A percentile compares a stretch with the other conserved stretches of the same genome.
Evolutionary conservation across 2,888 invertebrate genomes (phyloP).

Genomic region (Aleiodes testaceus): DNA sequence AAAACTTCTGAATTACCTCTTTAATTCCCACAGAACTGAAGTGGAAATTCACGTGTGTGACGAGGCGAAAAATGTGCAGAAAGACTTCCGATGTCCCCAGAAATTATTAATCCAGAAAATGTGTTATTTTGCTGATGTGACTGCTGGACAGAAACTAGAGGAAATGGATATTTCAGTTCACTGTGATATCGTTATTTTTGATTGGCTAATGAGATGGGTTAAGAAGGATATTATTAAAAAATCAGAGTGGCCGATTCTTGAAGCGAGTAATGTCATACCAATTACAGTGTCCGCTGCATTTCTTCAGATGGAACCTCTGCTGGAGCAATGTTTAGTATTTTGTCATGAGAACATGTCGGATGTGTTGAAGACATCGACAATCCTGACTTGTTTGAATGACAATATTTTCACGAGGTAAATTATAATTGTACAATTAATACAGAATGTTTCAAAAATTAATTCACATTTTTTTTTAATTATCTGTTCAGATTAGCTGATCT

Average conservation of each 20-base stretch:
- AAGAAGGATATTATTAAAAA: conserved; percentile 82
- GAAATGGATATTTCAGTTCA: conserved; percentile 98
- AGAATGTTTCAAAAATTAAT: neutral
- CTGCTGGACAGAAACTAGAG: conserved; percentile 85
- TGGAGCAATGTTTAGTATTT: conserved; percentile 89
- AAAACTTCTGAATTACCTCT: neutral
- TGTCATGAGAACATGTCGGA: conserved; percentile 91
- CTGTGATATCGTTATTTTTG: conserved; percentile 96
- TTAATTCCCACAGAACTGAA: conserved; percentile 77
- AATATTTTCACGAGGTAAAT: conserved; percentile 73
- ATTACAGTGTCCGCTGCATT: conserved; percentile 96
- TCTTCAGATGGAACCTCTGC: conserved; percentile 92
- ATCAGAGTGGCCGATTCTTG: conserved; percentile 81
- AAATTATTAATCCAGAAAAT: conserved; percentile 90
- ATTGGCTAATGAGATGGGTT: conserved; percentile 98
- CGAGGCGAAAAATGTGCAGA: conserved; percentile 91
- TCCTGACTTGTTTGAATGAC: conserved; percentile 91
- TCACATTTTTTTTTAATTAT: no score
- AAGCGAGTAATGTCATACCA: conserved; percentile 90
- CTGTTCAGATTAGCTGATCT: conserved; percentile 83
- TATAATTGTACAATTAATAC: conserved; percentile 9
- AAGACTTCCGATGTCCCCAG: conserved; percentile 92
- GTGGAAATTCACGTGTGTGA: conserved; percentile 97
- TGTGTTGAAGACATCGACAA: conserved; percentile 88
- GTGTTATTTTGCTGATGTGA: conserved; percentile 95